phyloP scores from a whole-genome alignment of 1,140 invertebrate genomes.

The Pseudomyrmex dendroicus region DNA sequence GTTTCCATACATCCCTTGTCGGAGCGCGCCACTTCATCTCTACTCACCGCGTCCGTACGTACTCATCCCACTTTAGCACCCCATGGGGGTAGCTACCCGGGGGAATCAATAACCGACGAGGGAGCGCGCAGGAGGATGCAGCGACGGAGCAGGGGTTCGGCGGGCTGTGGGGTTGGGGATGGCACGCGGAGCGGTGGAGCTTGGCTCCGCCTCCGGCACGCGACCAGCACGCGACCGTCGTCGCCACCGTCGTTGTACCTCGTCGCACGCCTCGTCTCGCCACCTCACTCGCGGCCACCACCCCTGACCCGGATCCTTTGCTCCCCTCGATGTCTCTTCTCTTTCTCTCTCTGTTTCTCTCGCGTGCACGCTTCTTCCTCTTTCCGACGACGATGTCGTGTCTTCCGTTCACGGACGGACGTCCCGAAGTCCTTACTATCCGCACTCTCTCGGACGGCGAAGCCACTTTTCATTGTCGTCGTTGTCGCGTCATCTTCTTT shows the following conservation, averaged over 20 bases:
- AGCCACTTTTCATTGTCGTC: conserved; percentile 13
- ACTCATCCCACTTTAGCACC: conserved; percentile 68
- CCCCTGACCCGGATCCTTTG: conserved; percentile 55
- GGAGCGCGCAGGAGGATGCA: conserved; percentile 68
- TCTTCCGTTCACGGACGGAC: conserved; percentile 30
- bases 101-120: conserved; percentile 85
- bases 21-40: conserved; percentile 52
- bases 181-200: conserved; percentile 75
- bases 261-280: conserved; percentile 13
- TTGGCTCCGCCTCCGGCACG: conserved; percentile 83
- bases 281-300: conserved; percentile 37
- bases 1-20: conserved; percentile 32
- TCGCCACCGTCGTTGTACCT: conserved; percentile 59
- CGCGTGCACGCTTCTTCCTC: not conserved
- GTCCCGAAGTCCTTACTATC: conserved; percentile 4
- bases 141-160: conserved; percentile 67
- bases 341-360: not conserved
- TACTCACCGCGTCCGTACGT: conserved; percentile 32
- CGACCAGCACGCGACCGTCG: conserved; percentile 83
- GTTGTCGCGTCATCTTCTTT: not conserved
- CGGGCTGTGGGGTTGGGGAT: conserved; percentile 66
- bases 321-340: conserved; percentile 35
- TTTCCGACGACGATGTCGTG: conserved; percentile 4
- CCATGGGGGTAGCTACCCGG: conserved; percentile 80
- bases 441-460: not conserved